These are phyloP conservation scores for Lagodon rhomboides DNA, from an alignment of 2,797 vertebrate species.

Conservation along the genomic window DNA sequence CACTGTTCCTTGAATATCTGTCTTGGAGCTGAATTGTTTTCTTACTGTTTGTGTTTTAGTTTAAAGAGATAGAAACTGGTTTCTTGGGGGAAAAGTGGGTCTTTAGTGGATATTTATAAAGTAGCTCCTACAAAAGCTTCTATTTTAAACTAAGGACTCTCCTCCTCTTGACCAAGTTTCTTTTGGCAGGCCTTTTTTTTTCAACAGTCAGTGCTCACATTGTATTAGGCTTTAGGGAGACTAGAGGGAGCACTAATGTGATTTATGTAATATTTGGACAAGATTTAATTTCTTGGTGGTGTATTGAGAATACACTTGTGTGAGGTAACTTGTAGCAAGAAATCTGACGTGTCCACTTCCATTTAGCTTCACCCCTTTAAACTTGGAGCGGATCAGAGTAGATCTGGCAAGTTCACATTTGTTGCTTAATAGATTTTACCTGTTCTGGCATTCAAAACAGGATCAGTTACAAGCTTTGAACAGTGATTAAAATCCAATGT, in stretches of 20 bases:
- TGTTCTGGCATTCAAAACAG: conserved; percentile 12
- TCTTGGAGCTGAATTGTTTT: conserved; percentile 34
- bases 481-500: background rate
- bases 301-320: conserved; percentile 34
- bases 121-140: conserved; percentile 19
- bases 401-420: conserved; percentile 22
- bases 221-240: conserved; percentile 20
- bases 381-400: conserved; percentile 14
- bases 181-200: conserved; percentile 32
- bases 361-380: conserved; percentile 30
- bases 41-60: conserved; percentile 10
- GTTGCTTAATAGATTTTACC: conserved; percentile 28
- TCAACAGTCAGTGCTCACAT: conserved; percentile 30
- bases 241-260: conserved; percentile 22
- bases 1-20: conserved; percentile 37
- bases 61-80: conserved; percentile 22
- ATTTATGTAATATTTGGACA: conserved; percentile 53
- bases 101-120: conserved; percentile 34
- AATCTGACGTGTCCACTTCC: conserved; percentile 41
- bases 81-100: conserved; percentile 14
- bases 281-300: conserved; percentile 41
- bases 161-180: conserved; percentile 14
- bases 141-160: conserved; percentile 16
- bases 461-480: background rate
- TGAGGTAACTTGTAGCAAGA: conserved; percentile 50